A percentile compares a stretch with the other conserved stretches of the same genome.
These are phyloP conservation scores for Cyprinodon brontotheroides DNA, from an alignment of 2,113 vertebrate species.

Conservation along the genomic window DNA sequence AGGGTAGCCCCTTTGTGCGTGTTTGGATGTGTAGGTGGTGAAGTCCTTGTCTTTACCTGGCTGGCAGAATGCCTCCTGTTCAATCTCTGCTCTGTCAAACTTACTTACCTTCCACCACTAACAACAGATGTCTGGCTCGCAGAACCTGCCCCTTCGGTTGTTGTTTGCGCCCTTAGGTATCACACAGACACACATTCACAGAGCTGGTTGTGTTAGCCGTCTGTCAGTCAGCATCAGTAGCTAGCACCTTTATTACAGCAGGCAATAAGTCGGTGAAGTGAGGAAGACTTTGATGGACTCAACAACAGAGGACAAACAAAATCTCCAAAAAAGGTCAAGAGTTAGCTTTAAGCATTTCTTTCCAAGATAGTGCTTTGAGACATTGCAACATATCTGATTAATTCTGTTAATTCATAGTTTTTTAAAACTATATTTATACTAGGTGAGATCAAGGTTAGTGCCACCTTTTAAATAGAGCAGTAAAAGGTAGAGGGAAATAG, in stretches of 20 bases:
- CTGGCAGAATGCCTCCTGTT: constrained; percentile 77
- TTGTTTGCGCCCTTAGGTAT: constrained; percentile 71
- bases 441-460: neutral
- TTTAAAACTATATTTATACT: neutral
- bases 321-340: constrained; percentile 29
- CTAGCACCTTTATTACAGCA: constrained; percentile 69
- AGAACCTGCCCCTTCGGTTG: constrained; percentile 71
- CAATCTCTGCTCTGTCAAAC: constrained; percentile 79
- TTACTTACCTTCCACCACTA: constrained; percentile 73
- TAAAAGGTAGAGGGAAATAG: neutral
- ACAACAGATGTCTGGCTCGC: constrained; percentile 74
- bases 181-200: constrained; percentile 19
- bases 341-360: constrained; percentile 17
- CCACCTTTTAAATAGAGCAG: neutral
- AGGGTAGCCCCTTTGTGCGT: neutral
- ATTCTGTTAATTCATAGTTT: neutral
- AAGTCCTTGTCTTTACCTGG: constrained; percentile 54
- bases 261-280: constrained; percentile 67
- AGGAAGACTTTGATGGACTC: constrained; percentile 60
- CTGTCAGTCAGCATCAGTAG: constrained; percentile 73
- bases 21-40: constrained; percentile 15
- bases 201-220: constrained; percentile 56
- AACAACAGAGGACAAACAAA: constrained; percentile 45
- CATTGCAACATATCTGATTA: neutral
- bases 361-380: constrained; percentile 16